Conservation (phyloP, 23 tunicate species). For the Oikopleura albicans region DNA sequence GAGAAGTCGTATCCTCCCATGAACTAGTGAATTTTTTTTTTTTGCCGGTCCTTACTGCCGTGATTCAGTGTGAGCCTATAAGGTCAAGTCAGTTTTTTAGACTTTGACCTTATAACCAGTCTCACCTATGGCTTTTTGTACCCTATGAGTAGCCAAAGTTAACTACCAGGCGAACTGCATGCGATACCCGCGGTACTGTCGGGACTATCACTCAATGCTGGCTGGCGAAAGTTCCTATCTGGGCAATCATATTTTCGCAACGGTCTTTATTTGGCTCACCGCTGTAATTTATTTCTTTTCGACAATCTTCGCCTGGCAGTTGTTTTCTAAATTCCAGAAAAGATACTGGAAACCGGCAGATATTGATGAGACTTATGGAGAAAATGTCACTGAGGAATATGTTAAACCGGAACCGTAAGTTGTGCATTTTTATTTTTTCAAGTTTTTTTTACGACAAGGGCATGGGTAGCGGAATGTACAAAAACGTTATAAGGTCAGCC, state of each 20-base stretch:
- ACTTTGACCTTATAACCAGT: too few relatives aligned
- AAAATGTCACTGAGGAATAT: neutral
- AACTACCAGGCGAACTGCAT: conserved; percentile 45
- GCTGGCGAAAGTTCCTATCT: conserved; percentile 51
- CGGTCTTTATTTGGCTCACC: conserved; percentile 19
- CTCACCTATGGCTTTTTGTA: too few relatives aligned
- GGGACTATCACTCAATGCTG: conserved; percentile 40
- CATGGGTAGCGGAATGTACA: too few relatives aligned
- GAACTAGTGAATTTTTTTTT: too few relatives aligned
- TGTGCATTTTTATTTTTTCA: too few relatives aligned
- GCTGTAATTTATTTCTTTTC: neutral
- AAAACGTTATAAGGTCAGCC: too few relatives aligned
- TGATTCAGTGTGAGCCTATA: too few relatives aligned
- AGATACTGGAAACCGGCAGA: neutral
- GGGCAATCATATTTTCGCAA: conserved; percentile 69
- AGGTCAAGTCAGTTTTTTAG: too few relatives aligned
- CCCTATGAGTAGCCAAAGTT: neutral
- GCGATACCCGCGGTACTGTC: conserved; percentile 43
- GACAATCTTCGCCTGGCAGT: neutral
- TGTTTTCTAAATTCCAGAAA: neutral
- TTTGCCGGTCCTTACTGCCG: too few relatives aligned
- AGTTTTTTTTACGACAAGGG: too few relatives aligned
- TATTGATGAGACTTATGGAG: neutral
- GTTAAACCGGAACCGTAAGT: neutral
- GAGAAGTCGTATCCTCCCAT: too few relatives aligned